Evolutionary conservation across 2,113 vertebrate species (phyloP).

Genomic region (Butastur rufipennis): DNA sequence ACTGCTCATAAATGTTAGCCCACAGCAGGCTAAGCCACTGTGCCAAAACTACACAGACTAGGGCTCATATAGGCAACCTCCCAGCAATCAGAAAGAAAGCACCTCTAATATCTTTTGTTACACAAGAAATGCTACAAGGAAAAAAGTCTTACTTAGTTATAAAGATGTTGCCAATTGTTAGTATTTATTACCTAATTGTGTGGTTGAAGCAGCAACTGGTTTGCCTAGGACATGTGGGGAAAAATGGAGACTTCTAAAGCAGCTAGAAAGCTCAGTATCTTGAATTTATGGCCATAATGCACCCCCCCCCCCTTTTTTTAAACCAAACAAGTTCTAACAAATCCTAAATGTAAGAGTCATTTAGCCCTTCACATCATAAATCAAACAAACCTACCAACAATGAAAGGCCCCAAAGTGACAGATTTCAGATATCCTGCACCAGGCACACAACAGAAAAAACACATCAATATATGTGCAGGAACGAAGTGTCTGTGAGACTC

Average conservation of each 20-base stretch:
- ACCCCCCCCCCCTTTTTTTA: neutral
- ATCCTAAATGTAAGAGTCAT: neutral
- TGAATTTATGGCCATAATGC: neutral
- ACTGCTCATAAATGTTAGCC: neutral
- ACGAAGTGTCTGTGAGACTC: neutral
- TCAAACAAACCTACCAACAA: neutral
- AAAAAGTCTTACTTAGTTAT: neutral
- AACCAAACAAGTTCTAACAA: neutral
- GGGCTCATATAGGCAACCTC: neutral
- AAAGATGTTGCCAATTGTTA: neutral
- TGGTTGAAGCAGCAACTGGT: neutral
- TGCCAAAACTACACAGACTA: neutral
- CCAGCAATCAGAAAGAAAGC: neutral
- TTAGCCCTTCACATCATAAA: neutral
- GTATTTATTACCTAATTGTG: neutral
- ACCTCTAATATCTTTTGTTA: neutral
- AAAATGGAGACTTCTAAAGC: neutral
- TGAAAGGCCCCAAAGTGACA: neutral
- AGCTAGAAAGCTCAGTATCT: neutral
- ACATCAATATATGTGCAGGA: rapidly evolving
- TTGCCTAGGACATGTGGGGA: neutral
- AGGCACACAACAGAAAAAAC: neutral
- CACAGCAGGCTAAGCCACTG: neutral
- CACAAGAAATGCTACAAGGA: neutral
- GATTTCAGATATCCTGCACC: neutral